Evolutionary conservation across 2,113 vertebrate species (phyloP).

Genomic region (Oncorhynchus keta): DNA sequence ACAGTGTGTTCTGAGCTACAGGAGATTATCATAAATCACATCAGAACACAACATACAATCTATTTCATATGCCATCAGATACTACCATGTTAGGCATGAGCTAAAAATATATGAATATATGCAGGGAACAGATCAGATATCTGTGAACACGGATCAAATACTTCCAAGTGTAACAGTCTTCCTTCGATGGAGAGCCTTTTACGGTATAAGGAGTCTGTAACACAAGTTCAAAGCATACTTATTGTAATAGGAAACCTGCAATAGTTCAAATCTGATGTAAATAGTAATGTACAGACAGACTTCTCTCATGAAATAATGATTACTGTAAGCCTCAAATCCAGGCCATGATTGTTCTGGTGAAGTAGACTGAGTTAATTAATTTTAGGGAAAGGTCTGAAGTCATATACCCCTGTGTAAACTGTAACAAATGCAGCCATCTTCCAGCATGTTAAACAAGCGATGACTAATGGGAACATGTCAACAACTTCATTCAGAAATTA

Average conservation of each 20-base stretch:
- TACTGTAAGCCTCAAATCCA: conserved; percentile 37
- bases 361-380: conserved; percentile 38
- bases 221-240: conserved; percentile 19
- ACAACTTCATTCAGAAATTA: conserved; percentile 23
- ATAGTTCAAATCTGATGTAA: conserved; percentile 19
- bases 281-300: conserved; percentile 31
- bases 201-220: conserved; percentile 58
- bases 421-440: conserved; percentile 26
- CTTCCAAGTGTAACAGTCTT: conserved; percentile 59
- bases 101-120: neutral
- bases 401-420: conserved; percentile 31
- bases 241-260: conserved; percentile 16
- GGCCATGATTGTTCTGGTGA: conserved; percentile 26
- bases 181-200: conserved; percentile 60
- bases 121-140: conserved; percentile 24
- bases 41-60: neutral
- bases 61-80: neutral
- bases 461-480: conserved; percentile 26
- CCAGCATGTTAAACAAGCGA: conserved; percentile 34
- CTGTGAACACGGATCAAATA: conserved; percentile 64
- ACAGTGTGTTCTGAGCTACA: neutral
- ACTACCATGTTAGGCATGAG: neutral
- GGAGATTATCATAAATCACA: neutral
- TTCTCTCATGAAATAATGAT: conserved; percentile 32
- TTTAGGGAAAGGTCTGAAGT: conserved; percentile 48